phyloP scores from a whole-genome alignment of 2,113 vertebrate genomes.

The Smithornis capensis region DNA sequence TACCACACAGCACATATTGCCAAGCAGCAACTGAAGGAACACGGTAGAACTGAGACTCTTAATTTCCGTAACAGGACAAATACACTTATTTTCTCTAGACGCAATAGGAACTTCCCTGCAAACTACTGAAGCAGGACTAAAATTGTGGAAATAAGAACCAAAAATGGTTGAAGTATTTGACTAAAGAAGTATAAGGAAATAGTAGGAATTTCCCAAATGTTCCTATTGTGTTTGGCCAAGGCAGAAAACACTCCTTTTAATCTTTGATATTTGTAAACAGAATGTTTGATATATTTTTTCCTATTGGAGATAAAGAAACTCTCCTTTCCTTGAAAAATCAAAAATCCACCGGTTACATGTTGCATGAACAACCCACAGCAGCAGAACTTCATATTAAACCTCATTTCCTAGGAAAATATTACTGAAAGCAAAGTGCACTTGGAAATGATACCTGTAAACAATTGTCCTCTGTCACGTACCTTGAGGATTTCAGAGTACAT shows the following conservation, averaged over 20 bases:
- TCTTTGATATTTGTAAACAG: not conserved
- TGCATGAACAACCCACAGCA: not conserved
- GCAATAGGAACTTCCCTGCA: not conserved
- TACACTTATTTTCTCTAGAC: not conserved
- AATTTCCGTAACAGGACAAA: not conserved
- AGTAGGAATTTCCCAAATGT: slow-evolving; percentile 4
- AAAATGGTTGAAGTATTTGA: slow-evolving; percentile 24
- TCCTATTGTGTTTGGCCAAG: not conserved
- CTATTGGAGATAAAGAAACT: not conserved
- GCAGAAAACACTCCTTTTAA: not conserved
- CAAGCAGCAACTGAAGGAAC: not conserved
- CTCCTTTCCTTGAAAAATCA: not conserved
- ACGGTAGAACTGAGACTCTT: not conserved
- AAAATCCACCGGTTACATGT: not conserved
- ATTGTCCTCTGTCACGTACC: not conserved
- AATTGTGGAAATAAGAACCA: not conserved
- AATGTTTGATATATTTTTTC: not conserved
- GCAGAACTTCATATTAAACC: not conserved
- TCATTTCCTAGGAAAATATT: not conserved
- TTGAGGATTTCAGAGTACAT: not conserved
- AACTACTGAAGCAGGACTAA: slow-evolving; percentile 25
- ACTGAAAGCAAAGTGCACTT: not conserved
- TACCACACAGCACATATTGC: not conserved
- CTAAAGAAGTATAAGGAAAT: not conserved
- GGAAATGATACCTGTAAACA: not conserved